These are phyloP conservation scores for Mormyrus lacerda DNA, from an alignment of 2,113 vertebrate species.

Conservation along the genomic window DNA sequence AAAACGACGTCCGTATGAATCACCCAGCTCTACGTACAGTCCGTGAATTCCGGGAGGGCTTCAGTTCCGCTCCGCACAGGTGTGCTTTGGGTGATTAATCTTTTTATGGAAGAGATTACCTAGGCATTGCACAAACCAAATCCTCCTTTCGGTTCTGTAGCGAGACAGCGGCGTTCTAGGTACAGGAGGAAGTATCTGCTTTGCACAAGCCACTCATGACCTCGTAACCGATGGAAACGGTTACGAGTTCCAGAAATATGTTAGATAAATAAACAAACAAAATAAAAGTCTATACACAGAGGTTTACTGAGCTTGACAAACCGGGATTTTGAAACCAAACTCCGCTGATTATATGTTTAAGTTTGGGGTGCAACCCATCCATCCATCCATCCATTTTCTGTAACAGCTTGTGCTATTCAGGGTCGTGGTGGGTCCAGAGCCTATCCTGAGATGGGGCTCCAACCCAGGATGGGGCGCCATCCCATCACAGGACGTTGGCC, in stretches of 20 bases:
- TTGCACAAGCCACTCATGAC: background rate
- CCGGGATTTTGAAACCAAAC: background rate
- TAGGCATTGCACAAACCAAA: background rate
- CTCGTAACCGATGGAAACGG: background rate
- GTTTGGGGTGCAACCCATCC: background rate
- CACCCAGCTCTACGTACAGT: background rate
- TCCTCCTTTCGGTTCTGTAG: background rate
- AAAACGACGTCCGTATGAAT: background rate
- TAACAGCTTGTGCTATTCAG: too few species aligned
- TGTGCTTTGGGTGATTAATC: conserved; percentile 1
- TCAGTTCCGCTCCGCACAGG: background rate
- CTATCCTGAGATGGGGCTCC: too few species aligned
- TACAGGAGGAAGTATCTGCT: background rate
- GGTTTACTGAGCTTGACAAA: background rate
- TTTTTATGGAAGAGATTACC: background rate
- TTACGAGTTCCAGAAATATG: background rate
- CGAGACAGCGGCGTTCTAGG: background rate
- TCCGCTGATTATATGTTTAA: background rate
- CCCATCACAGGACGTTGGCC: background rate
- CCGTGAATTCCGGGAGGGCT: background rate
- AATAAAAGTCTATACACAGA: background rate
- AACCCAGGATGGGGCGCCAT: background rate
- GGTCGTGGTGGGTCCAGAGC: too few species aligned
- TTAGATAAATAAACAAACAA: background rate
- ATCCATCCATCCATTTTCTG: too few species aligned